Base-by-base conservation (phyloP, 2,797 vertebrate species). In the Rhynchotus rufescens region DNA sequence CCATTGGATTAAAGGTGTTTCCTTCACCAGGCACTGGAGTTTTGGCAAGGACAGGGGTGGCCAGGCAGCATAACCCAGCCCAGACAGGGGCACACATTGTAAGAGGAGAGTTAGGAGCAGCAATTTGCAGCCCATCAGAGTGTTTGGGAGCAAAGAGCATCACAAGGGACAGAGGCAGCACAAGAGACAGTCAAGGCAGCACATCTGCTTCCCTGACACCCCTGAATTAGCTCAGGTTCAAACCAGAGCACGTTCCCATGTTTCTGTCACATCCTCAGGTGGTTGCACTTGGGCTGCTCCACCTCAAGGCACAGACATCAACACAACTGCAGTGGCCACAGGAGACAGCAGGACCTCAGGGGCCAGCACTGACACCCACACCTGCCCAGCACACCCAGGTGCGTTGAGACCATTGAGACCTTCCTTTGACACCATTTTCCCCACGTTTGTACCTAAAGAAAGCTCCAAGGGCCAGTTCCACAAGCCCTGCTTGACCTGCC, bases 401-500 rank as follows among this genome's bases (percentile, higher is more conserved):
- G 59, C 60, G 54, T 44, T 34, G 66, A 86, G 62, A 34, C 36
- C 36, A 36, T 36, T 36, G 36, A 36, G 36, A 92, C 72, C 32
- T 14, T 16, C 84, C 54, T 85, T 1, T 25, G 80, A 65, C 66
- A 51, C 34, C 2, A 1, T 16, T 42, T 69, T 60, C 56, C 68
- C 77, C 32, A 4, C 0, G 6, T 47, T 59, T 65, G 47, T 23
- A 71, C 74, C 40, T 34, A 16, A 64, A 34, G 30, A 9, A 81
- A 90, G 79, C 79, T 69, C 79, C 17, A 25, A 78, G 85, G 76
- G 85, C 72, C 67, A 87, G 85, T 72, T 77, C 81, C 71, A 76
- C 75, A 83, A 93, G 80, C 72, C 74, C 83, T 95, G 60, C 11
- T 2, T 61, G 84, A 89, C 89, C 76, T 65, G 57, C 92, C 75